Evolutionary conservation across 2,888 invertebrate species (phyloP), one percentile per base, ranked within the genome.

Genomic region (Caradrina clavipalpis): DNA sequence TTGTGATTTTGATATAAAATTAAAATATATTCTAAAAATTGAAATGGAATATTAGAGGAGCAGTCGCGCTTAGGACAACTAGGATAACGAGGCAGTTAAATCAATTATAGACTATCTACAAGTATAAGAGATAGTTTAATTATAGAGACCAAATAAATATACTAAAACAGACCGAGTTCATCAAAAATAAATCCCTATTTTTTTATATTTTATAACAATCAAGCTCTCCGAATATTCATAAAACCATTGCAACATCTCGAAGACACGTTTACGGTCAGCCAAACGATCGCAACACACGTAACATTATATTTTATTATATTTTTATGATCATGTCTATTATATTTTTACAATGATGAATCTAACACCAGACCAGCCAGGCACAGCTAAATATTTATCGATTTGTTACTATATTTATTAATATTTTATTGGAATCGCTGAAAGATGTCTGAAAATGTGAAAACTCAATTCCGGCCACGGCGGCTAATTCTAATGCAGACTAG

Each of bases 191-290:
- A 55, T 21, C 15, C 10, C 22, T 13, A 22, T n/a, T 54, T 15
- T 26, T 15, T 5, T 49, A 22, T 49, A 50, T 39, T 39, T 26
- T 26, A 50, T 26, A 3, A 2, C 31, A 17, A 47, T 45, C 13
- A 61, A 53, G n/a, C 13, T 31, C 19, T 69, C 19, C 50, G 1
- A 39, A 49, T 35, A 31, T 70, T 26, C n/a, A 15, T 51, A n/a
- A 47, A 26, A 22, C 42, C 31, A 57, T 59, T 77, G 10, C 21
- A 63, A 59, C 50, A 59, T 58, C 19, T 47, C 13, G 59, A 60
- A 49, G 78, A 75, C 21, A 60, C 31, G 53, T 78, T 75, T 72
- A 75, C 42, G 78, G 59, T 22, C 51, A n/a, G 11, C 39, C 21
- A 21, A 64, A 64, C 73, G 59, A 53, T 26, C 22, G 35, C 19